Base-by-base conservation (phyloP, 2,888 invertebrate species). In the Tetragnatha montana region DNA sequence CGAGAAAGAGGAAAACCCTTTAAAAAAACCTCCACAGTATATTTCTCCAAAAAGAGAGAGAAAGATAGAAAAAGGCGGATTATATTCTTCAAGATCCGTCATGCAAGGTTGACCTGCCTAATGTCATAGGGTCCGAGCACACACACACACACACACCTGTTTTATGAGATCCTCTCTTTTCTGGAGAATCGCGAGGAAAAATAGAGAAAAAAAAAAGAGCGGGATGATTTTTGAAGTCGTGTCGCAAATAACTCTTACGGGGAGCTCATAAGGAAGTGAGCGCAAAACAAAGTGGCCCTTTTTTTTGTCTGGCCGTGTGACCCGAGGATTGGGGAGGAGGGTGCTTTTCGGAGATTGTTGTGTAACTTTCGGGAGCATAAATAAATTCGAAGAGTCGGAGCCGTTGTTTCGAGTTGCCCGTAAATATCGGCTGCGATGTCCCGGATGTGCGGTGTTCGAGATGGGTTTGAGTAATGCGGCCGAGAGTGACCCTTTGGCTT, bases 41-140 rank as follows among this genome's bases (percentile, higher is more conserved):
- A 60, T 75, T 60, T 75, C 49, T 75, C 68, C 68, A 71, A 75
- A 83, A 19, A 35, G 35, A 1, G 35, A 35, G 35, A 35, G 35
- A 35, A 35, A 35, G 35, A 35, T 4, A 35, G 35, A 35, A 35
- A 4, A n/a, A 22, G 50, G 12, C 74, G 75, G 80, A 81, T 89
- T 89, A 81, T 60, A 35, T 22, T 81, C 35, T 81, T 50, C 81
- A 76, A 50, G 35, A 76, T 78, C 81, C 89, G 89, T 89, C 89
- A 89, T 85, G 89, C 76, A 51, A 89, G 81, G 85, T n/a, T 89
- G 84, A 76, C 70, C 81, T 70, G 21, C 78, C 81, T 89, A 89
- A 89, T 89, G 89, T 89, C 89, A 89, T 68, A 81, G 85, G 81
- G 89, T 89, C 85, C 89, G 76, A 81, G 51, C 12, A 89, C 84